phyloP scores from a whole-genome alignment of 2,888 invertebrate species.

The Erebia epiphron region DNA sequence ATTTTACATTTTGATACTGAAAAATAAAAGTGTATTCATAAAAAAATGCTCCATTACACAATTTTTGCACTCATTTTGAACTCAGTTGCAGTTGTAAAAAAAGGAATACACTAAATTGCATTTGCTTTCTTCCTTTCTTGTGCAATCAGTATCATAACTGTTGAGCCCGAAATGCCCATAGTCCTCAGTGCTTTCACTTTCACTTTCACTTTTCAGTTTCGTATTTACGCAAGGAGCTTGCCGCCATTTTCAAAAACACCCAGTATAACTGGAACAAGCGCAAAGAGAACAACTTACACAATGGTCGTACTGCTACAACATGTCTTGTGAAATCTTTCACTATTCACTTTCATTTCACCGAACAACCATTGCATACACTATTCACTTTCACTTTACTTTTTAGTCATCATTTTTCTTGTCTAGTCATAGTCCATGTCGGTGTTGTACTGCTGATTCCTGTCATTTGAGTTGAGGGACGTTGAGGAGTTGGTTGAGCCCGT shows the following conservation, averaged over 20 bases:
- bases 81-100: too few relatives aligned
- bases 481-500: conserved; percentile 46
- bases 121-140: too few relatives aligned
- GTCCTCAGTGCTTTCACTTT: too few relatives aligned
- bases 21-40: too few relatives aligned
- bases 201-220: neutral
- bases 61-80: too few relatives aligned
- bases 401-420: conserved; percentile 74
- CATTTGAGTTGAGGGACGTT: conserved; percentile 48
- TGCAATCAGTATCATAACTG: too few relatives aligned
- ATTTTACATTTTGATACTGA: too few relatives aligned
- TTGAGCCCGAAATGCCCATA: too few relatives aligned
- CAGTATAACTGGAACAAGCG: conserved; percentile 1
- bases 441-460: conserved; percentile 64
- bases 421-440: conserved; percentile 80
- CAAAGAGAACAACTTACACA: conserved; percentile 15
- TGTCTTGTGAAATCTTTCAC: neutral
- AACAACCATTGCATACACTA: conserved; percentile 21
- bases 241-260: neutral
- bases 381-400: conserved; percentile 2
- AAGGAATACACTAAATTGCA: too few relatives aligned
- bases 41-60: too few relatives aligned
- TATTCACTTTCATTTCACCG: conserved; percentile 12
- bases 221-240: neutral
- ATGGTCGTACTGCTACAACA: neutral